phyloP scores from a whole-genome alignment of 1,140 invertebrate genomes.

The Steinernema feltiae region DNA sequence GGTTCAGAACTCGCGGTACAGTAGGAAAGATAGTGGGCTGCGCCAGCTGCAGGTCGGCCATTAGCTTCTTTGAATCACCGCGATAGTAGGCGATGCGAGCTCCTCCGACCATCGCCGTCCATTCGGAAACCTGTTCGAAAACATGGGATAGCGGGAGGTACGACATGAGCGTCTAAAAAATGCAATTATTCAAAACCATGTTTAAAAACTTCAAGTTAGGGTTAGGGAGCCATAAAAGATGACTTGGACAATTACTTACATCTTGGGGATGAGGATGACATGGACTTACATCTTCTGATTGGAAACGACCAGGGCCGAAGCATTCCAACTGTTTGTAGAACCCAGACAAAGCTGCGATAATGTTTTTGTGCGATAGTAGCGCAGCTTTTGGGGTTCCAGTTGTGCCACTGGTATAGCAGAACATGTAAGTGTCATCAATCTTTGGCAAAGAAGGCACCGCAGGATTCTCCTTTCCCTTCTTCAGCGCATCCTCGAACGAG shows the following conservation, averaged over 20 bases:
- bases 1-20: constrained; percentile 81
- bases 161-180: constrained; percentile 63
- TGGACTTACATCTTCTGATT: constrained; percentile 2
- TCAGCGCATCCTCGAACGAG: constrained; percentile 17
- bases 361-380: constrained; percentile 61
- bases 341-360: constrained; percentile 68
- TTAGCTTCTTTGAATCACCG: constrained; percentile 78
- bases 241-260: background rate
- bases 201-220: background rate
- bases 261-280: constrained; percentile 44
- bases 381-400: constrained; percentile 62
- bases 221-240: too few relatives aligned
- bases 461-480: constrained; percentile 19
- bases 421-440: constrained; percentile 17
- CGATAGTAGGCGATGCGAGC: constrained; percentile 82
- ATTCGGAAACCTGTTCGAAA: constrained; percentile 62
- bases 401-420: constrained; percentile 60
- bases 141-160: constrained; percentile 91
- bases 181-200: background rate
- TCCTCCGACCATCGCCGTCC: constrained; percentile 82
- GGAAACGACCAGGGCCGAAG: background rate
- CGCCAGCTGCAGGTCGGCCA: constrained; percentile 80
- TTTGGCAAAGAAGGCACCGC: constrained; percentile 12
- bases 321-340: constrained; percentile 65
- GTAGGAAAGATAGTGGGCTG: constrained; percentile 85